A percentile compares a stretch with the other conserved stretches of the same genome.
phyloP scores from a whole-genome alignment of 2,888 invertebrate species.

The Euclidia mi region DNA sequence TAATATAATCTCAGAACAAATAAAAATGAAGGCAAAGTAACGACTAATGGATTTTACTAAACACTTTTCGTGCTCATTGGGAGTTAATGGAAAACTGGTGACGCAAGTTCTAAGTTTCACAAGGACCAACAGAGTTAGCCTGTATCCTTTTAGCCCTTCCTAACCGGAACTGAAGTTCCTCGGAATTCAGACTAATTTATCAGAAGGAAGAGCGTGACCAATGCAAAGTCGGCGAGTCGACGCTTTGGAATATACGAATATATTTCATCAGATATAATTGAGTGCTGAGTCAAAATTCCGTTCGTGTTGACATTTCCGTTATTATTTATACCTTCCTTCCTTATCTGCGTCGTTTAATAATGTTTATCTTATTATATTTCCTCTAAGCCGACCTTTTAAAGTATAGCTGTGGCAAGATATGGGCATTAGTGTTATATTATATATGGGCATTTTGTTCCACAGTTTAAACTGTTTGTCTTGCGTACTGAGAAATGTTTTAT shows the following conservation, averaged over 20 bases:
- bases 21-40: constrained; percentile 18
- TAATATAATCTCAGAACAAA: background rate
- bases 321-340: constrained; percentile 14
- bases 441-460: background rate
- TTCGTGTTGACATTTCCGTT: constrained; percentile 13
- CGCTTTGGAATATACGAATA: constrained; percentile 24
- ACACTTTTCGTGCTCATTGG: constrained; percentile 31
- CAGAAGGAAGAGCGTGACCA: constrained; percentile 8
- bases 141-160: constrained; percentile 39
- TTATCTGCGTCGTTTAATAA: constrained; percentile 6
- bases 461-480: constrained; percentile 39
- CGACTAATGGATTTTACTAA: constrained; percentile 11
- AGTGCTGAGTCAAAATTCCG: background rate
- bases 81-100: constrained; percentile 35
- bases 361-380: constrained; percentile 2
- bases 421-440: background rate
- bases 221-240: constrained; percentile 18
- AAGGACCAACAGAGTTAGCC: constrained; percentile 30
- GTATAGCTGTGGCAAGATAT: background rate
- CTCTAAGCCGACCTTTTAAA: background rate
- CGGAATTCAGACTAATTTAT: constrained; percentile 30
- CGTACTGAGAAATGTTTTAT: constrained; percentile 43
- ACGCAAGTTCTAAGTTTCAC: constrained; percentile 33
- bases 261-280: constrained; percentile 14
- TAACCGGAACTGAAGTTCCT: constrained; percentile 38